These are phyloP conservation scores for Pheucticus melanocephalus DNA, from an alignment of 2,113 vertebrate genomes.

Conservation along the genomic window DNA sequence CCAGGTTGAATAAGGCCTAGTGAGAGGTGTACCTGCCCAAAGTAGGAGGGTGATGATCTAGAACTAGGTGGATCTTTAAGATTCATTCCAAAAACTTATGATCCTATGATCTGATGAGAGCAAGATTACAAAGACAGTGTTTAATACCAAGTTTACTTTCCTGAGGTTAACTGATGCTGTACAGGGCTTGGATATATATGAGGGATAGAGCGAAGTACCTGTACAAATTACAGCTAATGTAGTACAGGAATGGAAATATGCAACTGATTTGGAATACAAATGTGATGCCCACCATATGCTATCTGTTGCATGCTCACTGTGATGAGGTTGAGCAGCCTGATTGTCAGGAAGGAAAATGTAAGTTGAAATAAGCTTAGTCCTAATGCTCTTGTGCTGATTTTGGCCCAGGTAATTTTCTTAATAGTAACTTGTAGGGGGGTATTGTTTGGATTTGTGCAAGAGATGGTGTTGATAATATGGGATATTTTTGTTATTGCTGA, in stretches of 20 bases:
- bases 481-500: neutral
- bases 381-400: neutral
- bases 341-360: neutral
- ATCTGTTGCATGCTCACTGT: neutral
- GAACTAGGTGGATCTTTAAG: neutral
- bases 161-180: neutral
- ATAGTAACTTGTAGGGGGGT: neutral
- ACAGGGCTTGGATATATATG: neutral
- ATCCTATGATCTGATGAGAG: fast-evolving
- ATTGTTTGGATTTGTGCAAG: neutral
- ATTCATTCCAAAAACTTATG: neutral
- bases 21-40: neutral
- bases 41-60: neutral
- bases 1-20: neutral
- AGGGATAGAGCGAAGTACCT: neutral
- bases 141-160: neutral
- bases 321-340: neutral
- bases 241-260: neutral
- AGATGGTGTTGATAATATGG: neutral
- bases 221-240: neutral
- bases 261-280: neutral
- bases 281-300: neutral
- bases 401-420: neutral
- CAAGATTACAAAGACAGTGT: neutral
- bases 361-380: neutral